These are phyloP conservation scores for Syngnathus scovelli DNA, from an alignment of 2,113 vertebrate genomes.

Conservation along the genomic window DNA sequence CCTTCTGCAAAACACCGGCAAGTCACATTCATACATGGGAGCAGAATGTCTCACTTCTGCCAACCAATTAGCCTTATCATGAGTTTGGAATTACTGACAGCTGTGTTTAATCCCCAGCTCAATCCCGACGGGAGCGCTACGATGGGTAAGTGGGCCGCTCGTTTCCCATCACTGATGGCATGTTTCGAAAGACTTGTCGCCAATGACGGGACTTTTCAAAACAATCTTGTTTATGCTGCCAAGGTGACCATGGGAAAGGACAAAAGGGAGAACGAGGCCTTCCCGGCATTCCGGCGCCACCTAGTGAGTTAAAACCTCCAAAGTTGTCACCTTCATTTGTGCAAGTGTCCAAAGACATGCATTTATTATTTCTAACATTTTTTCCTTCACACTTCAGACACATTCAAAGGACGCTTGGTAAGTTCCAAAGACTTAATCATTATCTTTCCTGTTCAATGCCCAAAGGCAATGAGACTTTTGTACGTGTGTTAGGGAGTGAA, in stretches of 20 bases:
- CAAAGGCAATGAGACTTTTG: not conserved
- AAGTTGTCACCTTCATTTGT: no score
- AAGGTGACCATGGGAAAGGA: slow-evolving; percentile 76
- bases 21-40: slow-evolving; percentile 55
- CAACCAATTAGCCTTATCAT: no score
- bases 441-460: no score
- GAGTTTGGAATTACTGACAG: not conserved
- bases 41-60: not conserved
- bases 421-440: slow-evolving; percentile 16
- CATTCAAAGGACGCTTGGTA: slow-evolving; percentile 45
- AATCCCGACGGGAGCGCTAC: slow-evolving; percentile 40
- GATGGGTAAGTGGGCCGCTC: slow-evolving; percentile 31
- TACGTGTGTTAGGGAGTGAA: slow-evolving; percentile 67
- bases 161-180: not conserved
- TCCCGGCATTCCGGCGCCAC: slow-evolving; percentile 77
- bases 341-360: not conserved
- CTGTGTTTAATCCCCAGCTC: slow-evolving; percentile 41
- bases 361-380: not conserved
- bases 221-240: slow-evolving; percentile 3
- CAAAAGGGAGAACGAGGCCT: slow-evolving; percentile 84
- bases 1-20: slow-evolving; percentile 89
- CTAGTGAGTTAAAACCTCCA: slow-evolving; percentile 63
- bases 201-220: not conserved
- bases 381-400: slow-evolving; percentile 32
- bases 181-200: no score